phyloP scores from a whole-genome alignment of 2,797 vertebrate species.

The Mus minutoides region DNA sequence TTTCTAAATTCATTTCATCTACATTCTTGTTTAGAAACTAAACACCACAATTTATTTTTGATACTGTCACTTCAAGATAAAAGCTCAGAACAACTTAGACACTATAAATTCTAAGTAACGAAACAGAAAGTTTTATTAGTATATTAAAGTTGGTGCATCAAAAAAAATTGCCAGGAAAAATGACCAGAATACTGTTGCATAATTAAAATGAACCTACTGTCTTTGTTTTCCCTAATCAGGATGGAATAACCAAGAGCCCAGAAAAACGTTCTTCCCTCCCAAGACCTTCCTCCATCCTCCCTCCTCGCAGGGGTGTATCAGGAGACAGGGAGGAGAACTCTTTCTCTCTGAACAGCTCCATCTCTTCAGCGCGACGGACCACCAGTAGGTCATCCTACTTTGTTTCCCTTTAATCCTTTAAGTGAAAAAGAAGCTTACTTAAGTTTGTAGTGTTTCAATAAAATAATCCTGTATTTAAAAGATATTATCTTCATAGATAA shows the following conservation, averaged over 20 bases:
- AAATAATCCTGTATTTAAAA: background rate
- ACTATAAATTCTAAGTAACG: background rate
- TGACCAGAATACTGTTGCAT: background rate
- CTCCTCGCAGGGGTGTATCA: conserved; percentile 90
- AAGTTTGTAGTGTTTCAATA: conserved; percentile 20
- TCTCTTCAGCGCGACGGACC: conserved; percentile 92
- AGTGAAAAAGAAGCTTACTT: background rate
- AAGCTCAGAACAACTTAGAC: conserved; percentile 5
- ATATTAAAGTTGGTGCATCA: background rate
- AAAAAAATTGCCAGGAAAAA: conserved; percentile 24
- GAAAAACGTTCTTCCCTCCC: conserved; percentile 95
- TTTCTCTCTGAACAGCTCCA: conserved; percentile 89
- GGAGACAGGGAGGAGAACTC: conserved; percentile 96
- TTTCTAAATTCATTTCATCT: conserved; percentile 23
- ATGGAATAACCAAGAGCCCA: conserved; percentile 94
- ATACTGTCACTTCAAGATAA: conserved; percentile 1
- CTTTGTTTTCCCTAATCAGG: conserved; percentile 86
- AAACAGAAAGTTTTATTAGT: conserved; percentile 35
- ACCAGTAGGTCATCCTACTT: conserved; percentile 90
- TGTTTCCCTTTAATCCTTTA: background rate
- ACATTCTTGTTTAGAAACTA: background rate
- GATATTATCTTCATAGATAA: background rate
- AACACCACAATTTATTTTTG: conserved; percentile 24
- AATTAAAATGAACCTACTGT: background rate
- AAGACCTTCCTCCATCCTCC: conserved; percentile 93